phyloP scores from a whole-genome alignment of 2,888 invertebrate genomes.

The Drosophila melanosoma region DNA sequence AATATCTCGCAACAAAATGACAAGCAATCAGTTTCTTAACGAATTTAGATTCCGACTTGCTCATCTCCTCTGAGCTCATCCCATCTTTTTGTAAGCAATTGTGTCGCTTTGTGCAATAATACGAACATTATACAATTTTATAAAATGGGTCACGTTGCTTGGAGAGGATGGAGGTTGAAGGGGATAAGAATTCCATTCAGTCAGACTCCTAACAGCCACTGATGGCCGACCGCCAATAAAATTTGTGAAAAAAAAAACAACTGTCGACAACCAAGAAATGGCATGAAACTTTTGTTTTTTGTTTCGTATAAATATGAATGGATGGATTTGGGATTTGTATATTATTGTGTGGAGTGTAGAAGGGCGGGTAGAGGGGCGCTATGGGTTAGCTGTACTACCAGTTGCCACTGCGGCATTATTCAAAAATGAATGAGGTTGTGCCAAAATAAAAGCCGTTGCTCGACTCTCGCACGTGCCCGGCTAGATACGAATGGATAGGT shows the following conservation, averaged over 20 bases:
- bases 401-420: constrained; percentile 62
- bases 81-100: constrained; percentile 34
- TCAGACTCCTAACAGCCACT: constrained; percentile 42
- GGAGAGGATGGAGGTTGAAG: background rate
- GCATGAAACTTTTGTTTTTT: constrained; percentile 78
- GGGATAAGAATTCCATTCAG: constrained; percentile 32
- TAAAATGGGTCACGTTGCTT: constrained; percentile 75
- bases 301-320: constrained; percentile 79
- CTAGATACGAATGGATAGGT: background rate
- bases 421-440: constrained; percentile 37
- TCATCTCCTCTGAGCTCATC: background rate
- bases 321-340: constrained; percentile 65
- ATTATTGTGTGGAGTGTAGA: constrained; percentile 2
- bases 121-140: constrained; percentile 71
- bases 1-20: constrained; percentile 5
- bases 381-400: constrained; percentile 22
- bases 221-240: constrained; percentile 77
- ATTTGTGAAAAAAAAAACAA: constrained; percentile 73
- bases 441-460: constrained; percentile 27
- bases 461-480: constrained; percentile 24
- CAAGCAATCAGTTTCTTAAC: constrained; percentile 55
- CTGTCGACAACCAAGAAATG: constrained; percentile 72
- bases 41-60: constrained; percentile 32
- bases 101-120: constrained; percentile 66
- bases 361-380: background rate